Percentiles rank a stretch among this genome's conserved stretches.
Conservation (phyloP, 2,797 vertebrate genomes). For the Myotis planiceps region DNA sequence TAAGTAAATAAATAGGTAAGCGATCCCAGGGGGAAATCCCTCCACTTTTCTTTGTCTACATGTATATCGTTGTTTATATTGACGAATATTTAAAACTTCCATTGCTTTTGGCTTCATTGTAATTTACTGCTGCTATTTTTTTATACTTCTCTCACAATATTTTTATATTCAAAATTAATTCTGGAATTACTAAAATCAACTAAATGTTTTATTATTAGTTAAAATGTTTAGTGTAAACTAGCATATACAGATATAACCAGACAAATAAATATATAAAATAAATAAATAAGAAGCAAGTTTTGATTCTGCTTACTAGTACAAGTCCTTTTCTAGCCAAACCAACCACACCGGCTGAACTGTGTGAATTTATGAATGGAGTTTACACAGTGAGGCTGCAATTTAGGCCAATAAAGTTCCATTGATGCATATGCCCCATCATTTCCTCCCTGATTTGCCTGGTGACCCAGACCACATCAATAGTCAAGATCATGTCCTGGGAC, state of each 20-base stretch:
- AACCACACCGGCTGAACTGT: not conserved
- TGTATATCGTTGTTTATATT: not conserved
- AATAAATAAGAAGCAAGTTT: not conserved
- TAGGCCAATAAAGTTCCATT: fast-evolving
- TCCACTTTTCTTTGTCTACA: not conserved
- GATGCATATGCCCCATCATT: fast-evolving
- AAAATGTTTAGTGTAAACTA: not conserved
- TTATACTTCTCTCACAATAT: not conserved
- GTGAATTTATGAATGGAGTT: fast-evolving
- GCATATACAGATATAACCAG: not conserved
- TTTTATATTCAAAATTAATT: not conserved
- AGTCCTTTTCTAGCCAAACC: not conserved
- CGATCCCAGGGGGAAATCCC: not conserved
- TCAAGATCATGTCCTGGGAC: not conserved
- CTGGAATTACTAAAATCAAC: not conserved
- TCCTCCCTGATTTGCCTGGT: too few species aligned
- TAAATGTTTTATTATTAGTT: not conserved
- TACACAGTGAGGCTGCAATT: fast-evolving
- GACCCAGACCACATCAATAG: not conserved
- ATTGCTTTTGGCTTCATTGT: not conserved
- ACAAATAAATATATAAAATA: not conserved
- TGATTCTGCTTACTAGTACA: too few species aligned
- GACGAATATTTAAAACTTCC: not conserved
- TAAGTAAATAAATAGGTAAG: not conserved
- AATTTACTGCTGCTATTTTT: too few species aligned